phyloP scores from a whole-genome alignment of 2,113 vertebrate genomes.

The Perognathus longimembris region DNA sequence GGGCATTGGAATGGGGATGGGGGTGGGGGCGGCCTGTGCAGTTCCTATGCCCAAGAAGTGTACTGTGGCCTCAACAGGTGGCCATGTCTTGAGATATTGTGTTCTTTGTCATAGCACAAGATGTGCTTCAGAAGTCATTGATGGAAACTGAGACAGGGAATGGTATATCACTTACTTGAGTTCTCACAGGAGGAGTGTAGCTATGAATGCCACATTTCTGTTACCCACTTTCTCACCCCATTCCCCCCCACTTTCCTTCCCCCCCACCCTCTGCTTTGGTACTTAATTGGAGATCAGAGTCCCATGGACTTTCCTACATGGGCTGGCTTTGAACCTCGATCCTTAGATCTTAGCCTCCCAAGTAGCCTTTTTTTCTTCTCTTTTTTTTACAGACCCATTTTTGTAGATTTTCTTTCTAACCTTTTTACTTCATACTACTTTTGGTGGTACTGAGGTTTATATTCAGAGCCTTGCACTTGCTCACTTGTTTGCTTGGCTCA shows the following conservation, averaged over 20 bases:
- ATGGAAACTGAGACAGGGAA: not conserved
- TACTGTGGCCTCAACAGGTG: not conserved
- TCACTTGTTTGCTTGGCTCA: too few relatives aligned
- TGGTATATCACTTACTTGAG: not conserved
- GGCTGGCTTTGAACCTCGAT: too few relatives aligned
- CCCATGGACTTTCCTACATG: too few relatives aligned
- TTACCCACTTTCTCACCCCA: too few relatives aligned
- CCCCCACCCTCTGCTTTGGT: too few relatives aligned
- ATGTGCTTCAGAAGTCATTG: not conserved
- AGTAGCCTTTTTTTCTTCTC: not conserved
- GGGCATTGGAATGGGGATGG: not conserved
- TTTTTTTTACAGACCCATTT: constrained; percentile 10
- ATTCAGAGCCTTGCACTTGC: too few relatives aligned
- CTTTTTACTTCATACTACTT: not conserved
- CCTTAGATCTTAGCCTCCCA: too few relatives aligned
- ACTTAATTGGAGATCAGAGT: too few relatives aligned
- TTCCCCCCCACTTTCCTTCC: too few relatives aligned
- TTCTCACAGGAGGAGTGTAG: too few relatives aligned
- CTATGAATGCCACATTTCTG: too few relatives aligned
- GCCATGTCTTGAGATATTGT: not conserved
- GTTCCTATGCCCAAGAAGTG: not conserved
- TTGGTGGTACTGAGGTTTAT: too few relatives aligned
- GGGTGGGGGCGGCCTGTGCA: not conserved
- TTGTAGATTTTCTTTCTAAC: not conserved
- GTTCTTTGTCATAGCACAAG: not conserved